A percentile compares a stretch with the other conserved stretches of the same genome.
phyloP scores from a whole-genome alignment of 2,888 invertebrate genomes.

The Sinotaia quadrata region DNA sequence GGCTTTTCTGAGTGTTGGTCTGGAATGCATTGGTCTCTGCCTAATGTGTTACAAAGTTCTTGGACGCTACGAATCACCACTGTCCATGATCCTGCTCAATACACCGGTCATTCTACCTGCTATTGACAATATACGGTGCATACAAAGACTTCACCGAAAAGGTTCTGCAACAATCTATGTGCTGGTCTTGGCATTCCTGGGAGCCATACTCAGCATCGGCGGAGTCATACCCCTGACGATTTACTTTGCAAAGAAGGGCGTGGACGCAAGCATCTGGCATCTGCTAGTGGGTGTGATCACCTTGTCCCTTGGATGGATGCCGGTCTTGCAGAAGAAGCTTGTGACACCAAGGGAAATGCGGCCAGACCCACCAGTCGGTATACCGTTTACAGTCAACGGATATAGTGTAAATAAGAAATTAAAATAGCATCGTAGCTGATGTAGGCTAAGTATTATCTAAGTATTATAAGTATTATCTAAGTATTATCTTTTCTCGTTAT shows the following conservation, averaged over 20 bases:
- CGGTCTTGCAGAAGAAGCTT: slow-evolving; percentile 36
- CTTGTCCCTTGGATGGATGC: slow-evolving; percentile 54
- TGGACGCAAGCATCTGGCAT: slow-evolving; percentile 44
- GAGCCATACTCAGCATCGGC: slow-evolving; percentile 32
- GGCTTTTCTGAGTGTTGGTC: slow-evolving; percentile 45
- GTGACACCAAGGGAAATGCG: not conserved
- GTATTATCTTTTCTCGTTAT: no score
- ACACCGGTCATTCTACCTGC: slow-evolving; percentile 48
- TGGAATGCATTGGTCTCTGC: slow-evolving; percentile 55
- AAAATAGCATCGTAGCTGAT: no score
- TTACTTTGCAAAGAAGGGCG: not conserved
- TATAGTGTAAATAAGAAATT: no score
- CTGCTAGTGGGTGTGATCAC: slow-evolving; percentile 41
- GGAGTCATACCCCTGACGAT: slow-evolving; percentile 23
- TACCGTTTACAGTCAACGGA: no score
- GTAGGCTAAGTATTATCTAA: no score
- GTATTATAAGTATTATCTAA: no score
- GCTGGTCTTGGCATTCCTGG: slow-evolving; percentile 16
- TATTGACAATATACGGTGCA: slow-evolving; percentile 16
- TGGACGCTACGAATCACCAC: slow-evolving; percentile 25
- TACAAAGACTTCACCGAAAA: not conserved
- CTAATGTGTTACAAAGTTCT: slow-evolving; percentile 54
- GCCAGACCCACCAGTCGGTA: no score
- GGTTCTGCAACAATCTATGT: not conserved
- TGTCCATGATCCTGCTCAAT: slow-evolving; percentile 48